phyloP scores from a whole-genome alignment of 2,113 vertebrate genomes.

The Crotalus helleri region DNA sequence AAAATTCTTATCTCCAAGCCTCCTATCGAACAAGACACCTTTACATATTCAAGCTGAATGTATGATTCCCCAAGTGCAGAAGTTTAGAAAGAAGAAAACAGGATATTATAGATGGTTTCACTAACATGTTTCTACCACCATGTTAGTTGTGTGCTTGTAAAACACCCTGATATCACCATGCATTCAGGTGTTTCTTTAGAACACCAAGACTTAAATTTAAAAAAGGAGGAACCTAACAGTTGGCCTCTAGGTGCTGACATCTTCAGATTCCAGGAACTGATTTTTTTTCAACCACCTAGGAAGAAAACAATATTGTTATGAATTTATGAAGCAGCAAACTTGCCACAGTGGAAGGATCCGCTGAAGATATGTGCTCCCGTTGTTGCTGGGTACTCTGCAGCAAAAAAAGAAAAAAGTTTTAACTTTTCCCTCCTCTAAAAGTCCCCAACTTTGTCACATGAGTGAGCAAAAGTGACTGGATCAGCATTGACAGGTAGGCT shows the following conservation, averaged over 20 bases:
- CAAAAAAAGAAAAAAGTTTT: slow-evolving; percentile 78
- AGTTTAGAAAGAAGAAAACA: not conserved
- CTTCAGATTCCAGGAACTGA: not conserved
- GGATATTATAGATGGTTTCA: not conserved
- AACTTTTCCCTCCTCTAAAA: slow-evolving; percentile 82
- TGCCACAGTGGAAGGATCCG: slow-evolving; percentile 82
- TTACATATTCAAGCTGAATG: not conserved
- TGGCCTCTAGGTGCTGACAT: slow-evolving; percentile 21
- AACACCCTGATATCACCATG: not conserved
- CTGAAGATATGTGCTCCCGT: slow-evolving; percentile 73
- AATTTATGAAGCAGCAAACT: slow-evolving; percentile 80
- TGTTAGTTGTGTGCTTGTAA: not conserved
- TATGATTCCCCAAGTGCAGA: not conserved
- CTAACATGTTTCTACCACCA: not conserved
- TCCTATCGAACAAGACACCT: not conserved
- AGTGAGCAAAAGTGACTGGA: slow-evolving; percentile 97
- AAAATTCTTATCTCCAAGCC: not conserved
- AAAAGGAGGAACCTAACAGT: slow-evolving; percentile 2
- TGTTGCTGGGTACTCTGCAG: slow-evolving; percentile 80
- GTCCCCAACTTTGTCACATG: slow-evolving; percentile 88
- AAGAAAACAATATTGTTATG: slow-evolving; percentile 38
- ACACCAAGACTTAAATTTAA: not conserved
- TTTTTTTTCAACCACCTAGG: slow-evolving; percentile 24
- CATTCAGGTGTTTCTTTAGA: not conserved
- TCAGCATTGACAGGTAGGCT: slow-evolving; percentile 93